These are phyloP conservation scores for Wiebesia pumilae DNA, from an alignment of 1,140 invertebrate species.

Conservation along the genomic window DNA sequence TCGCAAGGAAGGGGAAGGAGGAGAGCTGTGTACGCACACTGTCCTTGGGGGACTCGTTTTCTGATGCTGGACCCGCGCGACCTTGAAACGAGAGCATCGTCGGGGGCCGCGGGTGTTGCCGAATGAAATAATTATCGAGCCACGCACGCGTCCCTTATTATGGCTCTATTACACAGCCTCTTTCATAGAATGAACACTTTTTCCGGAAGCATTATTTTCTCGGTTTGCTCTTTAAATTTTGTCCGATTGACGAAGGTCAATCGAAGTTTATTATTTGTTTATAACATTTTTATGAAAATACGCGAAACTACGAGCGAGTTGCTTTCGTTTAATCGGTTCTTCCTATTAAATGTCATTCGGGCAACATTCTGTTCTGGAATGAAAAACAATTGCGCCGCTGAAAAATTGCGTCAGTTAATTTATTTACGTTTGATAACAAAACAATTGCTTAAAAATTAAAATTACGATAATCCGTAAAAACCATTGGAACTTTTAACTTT, in stretches of 20 bases:
- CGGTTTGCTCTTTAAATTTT: background rate
- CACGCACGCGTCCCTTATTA: constrained; percentile 49
- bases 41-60: constrained; percentile 52
- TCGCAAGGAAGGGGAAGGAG: background rate
- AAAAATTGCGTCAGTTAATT: too few species aligned
- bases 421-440: too few species aligned
- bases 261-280: background rate
- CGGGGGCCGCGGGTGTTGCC: constrained; percentile 23
- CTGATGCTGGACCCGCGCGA: constrained; percentile 32
- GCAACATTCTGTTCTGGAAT: too few species aligned
- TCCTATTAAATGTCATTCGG: too few species aligned
- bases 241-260: background rate
- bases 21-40: constrained; percentile 11
- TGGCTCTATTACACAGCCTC: constrained; percentile 43
- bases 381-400: too few species aligned
- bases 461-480: background rate
- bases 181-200: background rate
- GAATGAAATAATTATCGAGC: constrained; percentile 52
- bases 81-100: constrained; percentile 42
- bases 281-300: background rate
- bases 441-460: background rate
- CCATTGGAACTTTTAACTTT: too few species aligned
- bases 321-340: too few species aligned
- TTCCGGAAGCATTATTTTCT: background rate
- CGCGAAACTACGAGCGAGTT: background rate